phyloP scores from a whole-genome alignment of 2,797 vertebrate species.

The Huso huso region DNA sequence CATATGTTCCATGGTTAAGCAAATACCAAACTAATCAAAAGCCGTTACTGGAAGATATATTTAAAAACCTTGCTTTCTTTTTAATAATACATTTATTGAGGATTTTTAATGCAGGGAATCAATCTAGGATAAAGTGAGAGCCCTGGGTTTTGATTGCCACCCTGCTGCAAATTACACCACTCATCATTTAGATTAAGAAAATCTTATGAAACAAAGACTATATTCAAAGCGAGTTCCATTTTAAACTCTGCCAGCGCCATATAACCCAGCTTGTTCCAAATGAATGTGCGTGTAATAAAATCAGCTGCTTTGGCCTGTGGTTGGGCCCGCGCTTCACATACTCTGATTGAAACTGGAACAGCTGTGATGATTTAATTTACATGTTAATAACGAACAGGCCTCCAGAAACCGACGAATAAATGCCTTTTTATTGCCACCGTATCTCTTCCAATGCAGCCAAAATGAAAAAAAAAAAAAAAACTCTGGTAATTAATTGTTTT shows the following conservation, averaged over 20 bases:
- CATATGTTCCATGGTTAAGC: too few species aligned
- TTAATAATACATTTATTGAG: background rate
- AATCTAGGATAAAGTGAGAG: background rate
- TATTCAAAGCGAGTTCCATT: background rate
- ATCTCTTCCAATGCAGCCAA: slow-evolving; percentile 84
- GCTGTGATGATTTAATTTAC: slow-evolving; percentile 99
- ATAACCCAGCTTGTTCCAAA: slow-evolving; percentile 69
- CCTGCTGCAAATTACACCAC: background rate
- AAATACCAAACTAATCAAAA: too few species aligned
- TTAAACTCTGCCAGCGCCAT: background rate
- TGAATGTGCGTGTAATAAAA: slow-evolving; percentile 87
- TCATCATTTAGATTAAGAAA: background rate
- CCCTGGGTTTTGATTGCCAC: background rate
- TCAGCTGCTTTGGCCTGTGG: slow-evolving; percentile 74
- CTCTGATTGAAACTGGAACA: slow-evolving; percentile 98
- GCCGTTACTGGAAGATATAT: too few species aligned
- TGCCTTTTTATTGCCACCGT: slow-evolving; percentile 91
- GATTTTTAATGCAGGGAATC: background rate
- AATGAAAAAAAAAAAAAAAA: slow-evolving; percentile 68
- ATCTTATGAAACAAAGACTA: background rate
- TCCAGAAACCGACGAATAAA: slow-evolving; percentile 96
- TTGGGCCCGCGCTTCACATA: slow-evolving; percentile 75
- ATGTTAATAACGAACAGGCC: slow-evolving; percentile 99
- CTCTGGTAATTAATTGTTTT: slow-evolving; percentile 99
- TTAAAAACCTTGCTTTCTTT: background rate